Evolutionary conservation across 2,113 vertebrate genomes (phyloP), one percentile per base, ranked within the genome.

Genomic region (Podiceps cristatus): DNA sequence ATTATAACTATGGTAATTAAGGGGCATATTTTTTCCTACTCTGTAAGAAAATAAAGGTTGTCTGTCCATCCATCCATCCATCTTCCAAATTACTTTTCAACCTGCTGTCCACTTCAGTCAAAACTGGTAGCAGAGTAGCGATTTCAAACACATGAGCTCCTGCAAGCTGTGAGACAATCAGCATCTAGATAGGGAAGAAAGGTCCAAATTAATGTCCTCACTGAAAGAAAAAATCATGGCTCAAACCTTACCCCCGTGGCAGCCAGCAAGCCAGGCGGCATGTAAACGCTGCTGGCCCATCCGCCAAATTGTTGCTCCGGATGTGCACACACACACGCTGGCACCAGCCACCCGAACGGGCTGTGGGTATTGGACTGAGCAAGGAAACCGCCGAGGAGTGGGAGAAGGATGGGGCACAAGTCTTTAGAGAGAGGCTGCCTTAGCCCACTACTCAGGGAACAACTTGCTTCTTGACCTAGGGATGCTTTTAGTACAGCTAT

Each of bases 381-480:
- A 55, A 23, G 37, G 44, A 28, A 22, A 45, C 31, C 45, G 4
- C 25, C 0, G 1, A 62, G 35, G 9, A 45, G 10, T 3, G 19
- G 19, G 50, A 45, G 22, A 58, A 69, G 2, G 69, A 47, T 24
- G 40, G n/a, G 90, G 40, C 27, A 17, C 11, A 68, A 29, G 13
- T 27, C 24, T 13, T 42, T 0, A 16, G 11, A 15, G 71, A 3
- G 7, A n/a, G 58, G 18, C 28, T 62, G 31, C 20, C 45, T 37
- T 33, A n/a, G 14, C 28, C n/a, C 23, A 1, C 2, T 22, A 0
- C 66, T 45, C 12, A 2, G 83, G 76, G 22, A 69, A 7, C 55
- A 68, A 2, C 29, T 82, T 75, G 15, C n/a, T 37, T 31, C 52
- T 19, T 33, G 55, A 18, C 24, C 75, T 22, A 12, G 18, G 1